A percentile compares a stretch with the other conserved stretches of the same genome.
Conservation (phyloP, 2,888 invertebrate species). For the Pimpla rufipes region DNA sequence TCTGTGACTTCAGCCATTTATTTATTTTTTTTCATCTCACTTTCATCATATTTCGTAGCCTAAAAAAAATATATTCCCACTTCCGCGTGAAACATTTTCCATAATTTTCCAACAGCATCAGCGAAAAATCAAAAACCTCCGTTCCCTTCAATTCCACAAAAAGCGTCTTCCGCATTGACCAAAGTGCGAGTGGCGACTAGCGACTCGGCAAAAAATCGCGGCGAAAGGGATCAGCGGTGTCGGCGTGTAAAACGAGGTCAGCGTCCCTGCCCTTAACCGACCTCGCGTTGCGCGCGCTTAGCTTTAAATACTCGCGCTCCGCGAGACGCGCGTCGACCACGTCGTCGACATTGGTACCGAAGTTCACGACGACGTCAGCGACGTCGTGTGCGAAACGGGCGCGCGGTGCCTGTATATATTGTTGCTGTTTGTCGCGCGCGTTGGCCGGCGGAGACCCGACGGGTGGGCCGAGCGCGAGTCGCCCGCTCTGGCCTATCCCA, state of each 20-base stretch:
- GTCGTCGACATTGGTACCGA: conserved; percentile 52
- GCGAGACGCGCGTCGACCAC: not conserved
- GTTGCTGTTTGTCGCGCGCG: conserved; percentile 29
- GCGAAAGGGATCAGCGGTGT: not conserved
- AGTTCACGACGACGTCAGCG: conserved; percentile 21
- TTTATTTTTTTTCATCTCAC: too few relatives aligned
- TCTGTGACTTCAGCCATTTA: too few relatives aligned
- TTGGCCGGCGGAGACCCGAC: not conserved
- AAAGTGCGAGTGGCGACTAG: too few relatives aligned
- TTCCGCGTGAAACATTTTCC: too few relatives aligned
- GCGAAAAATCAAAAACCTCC: too few relatives aligned
- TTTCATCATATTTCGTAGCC: too few relatives aligned
- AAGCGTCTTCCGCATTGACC: too few relatives aligned
- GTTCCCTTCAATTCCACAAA: too few relatives aligned
- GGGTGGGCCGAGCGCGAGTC: not conserved
- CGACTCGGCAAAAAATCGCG: not conserved
- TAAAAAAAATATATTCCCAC: too few relatives aligned
- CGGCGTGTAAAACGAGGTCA: conserved; percentile 46
- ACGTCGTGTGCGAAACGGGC: not conserved
- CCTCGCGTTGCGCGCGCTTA: conserved; percentile 21
- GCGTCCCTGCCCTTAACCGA: conserved; percentile 56
- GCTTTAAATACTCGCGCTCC: conserved; percentile 35
- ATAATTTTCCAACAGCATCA: too few relatives aligned
- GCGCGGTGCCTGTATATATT: too few relatives aligned
- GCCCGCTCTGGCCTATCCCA: conserved; percentile 72